phyloP scores from a whole-genome alignment of 1,140 invertebrate genomes.

The Dufourea novaeangliae region DNA sequence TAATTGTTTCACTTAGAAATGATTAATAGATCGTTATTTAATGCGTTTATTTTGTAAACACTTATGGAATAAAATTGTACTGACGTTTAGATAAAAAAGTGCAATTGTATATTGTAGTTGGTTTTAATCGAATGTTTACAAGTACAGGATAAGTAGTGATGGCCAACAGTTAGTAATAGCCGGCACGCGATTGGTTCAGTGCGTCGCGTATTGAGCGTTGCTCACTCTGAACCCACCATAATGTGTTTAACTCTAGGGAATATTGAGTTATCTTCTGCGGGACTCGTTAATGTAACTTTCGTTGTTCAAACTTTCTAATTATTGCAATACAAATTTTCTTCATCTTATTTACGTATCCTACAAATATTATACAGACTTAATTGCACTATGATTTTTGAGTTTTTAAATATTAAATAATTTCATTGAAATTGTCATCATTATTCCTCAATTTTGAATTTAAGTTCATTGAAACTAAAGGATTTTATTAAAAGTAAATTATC shows the following conservation, averaged over 20 bases:
- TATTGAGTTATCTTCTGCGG: slow-evolving; percentile 8
- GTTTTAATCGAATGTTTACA: not conserved
- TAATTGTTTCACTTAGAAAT: not conserved
- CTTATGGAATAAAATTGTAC: not conserved
- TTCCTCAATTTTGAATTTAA: not conserved
- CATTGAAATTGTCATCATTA: not conserved
- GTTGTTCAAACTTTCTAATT: slow-evolving; percentile 7
- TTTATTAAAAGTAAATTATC: not conserved
- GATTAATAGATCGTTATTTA: not conserved
- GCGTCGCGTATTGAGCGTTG: slow-evolving; percentile 30
- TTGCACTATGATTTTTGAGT: not conserved
- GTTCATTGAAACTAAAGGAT: too few relatives aligned
- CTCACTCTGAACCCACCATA: slow-evolving; percentile 38
- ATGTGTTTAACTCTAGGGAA: slow-evolving; percentile 15
- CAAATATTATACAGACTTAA: not conserved
- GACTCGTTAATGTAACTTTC: slow-evolving; percentile 10
- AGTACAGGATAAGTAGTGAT: not conserved
- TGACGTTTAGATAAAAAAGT: not conserved
- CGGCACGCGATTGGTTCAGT: slow-evolving; percentile 6
- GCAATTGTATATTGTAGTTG: not conserved
- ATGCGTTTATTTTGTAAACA: not conserved
- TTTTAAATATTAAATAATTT: not conserved
- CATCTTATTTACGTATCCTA: not conserved
- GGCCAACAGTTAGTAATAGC: not conserved
- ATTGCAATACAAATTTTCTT: not conserved